phyloP scores from a whole-genome alignment of 2,797 vertebrate species.

The Characodon lateralis region DNA sequence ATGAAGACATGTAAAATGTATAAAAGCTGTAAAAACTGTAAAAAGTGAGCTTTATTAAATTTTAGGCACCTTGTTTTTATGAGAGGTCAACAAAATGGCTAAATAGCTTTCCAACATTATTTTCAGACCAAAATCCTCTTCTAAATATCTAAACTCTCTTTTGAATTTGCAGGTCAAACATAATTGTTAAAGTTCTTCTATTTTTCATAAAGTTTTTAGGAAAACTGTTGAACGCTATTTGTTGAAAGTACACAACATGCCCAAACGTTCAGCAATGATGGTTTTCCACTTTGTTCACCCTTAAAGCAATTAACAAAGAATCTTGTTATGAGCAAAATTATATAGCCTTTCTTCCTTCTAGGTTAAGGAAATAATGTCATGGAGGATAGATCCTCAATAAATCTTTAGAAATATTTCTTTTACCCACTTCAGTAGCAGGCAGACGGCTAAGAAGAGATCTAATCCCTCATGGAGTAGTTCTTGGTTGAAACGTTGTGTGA shows the following conservation, averaged over 20 bases:
- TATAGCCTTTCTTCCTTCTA: slow-evolving; percentile 18
- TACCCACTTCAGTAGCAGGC: slow-evolving; percentile 1
- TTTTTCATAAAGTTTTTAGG: neutral
- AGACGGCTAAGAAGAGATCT: slow-evolving; percentile 34
- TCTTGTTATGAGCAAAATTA: neutral
- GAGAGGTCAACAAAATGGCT: neutral
- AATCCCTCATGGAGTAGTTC: slow-evolving; percentile 30
- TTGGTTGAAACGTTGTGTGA: slow-evolving; percentile 41
- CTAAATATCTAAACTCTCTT: neutral
- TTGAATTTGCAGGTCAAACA: neutral
- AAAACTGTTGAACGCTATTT: neutral
- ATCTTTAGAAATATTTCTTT: slow-evolving; percentile 26
- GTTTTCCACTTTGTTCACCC: slow-evolving; percentile 1
- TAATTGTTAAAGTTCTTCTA: neutral
- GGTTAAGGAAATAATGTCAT: slow-evolving; percentile 29
- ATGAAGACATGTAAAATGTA: too few relatives aligned
- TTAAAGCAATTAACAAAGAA: slow-evolving; percentile 9
- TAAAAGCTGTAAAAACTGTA: too few relatives aligned
- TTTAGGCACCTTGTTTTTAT: neutral
- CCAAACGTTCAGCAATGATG: neutral
- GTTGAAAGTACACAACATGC: neutral
- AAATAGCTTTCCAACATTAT: neutral
- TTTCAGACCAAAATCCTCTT: neutral
- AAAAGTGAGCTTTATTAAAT: neutral
- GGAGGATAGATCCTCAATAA: slow-evolving; percentile 10